A percentile compares a stretch with the other conserved stretches of the same genome.
Evolutionary conservation across 2,113 vertebrate genomes (phyloP).

Genomic region (Triplophysa tibetana): DNA sequence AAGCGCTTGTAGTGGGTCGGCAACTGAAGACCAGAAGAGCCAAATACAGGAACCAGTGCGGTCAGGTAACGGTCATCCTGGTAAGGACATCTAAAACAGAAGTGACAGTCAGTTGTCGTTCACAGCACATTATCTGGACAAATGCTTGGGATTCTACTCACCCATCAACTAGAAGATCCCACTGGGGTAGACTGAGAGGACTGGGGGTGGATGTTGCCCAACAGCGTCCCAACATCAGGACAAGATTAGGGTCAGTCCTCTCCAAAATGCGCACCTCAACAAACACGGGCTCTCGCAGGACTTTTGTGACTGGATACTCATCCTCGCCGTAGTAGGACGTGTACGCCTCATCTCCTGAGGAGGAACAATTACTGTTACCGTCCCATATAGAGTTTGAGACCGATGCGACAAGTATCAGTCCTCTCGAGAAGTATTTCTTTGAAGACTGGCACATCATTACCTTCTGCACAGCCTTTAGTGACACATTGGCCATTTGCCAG

Average conservation of each 20-base stretch:
- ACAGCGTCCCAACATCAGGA: slow-evolving; percentile 71
- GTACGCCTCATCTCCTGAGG: slow-evolving; percentile 31
- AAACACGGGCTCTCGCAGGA: slow-evolving; percentile 69
- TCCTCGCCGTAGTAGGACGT: slow-evolving; percentile 55
- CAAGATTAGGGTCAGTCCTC: slow-evolving; percentile 70
- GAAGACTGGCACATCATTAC: slow-evolving; percentile 20
- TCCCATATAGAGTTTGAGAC: not conserved
- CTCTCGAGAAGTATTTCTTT: not conserved
- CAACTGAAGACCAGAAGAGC: slow-evolving; percentile 46
- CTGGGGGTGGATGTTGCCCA: slow-evolving; percentile 70
- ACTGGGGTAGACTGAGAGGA: slow-evolving; percentile 62
- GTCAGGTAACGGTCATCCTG: slow-evolving; percentile 64
- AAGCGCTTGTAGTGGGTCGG: slow-evolving; percentile 66
- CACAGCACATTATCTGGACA: no score
- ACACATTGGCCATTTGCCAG: slow-evolving; percentile 66
- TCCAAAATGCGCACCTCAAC: slow-evolving; percentile 74
- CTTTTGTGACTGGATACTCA: slow-evolving; percentile 67
- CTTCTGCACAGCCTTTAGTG: slow-evolving; percentile 63
- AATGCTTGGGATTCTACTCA: slow-evolving; percentile 42
- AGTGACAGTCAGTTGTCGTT: not conserved
- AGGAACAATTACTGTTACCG: not conserved
- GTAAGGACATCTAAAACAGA: slow-evolving; percentile 63
- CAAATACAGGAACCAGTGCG: slow-evolving; percentile 43
- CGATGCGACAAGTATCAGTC: no score
- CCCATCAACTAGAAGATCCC: slow-evolving; percentile 72